A percentile compares a stretch with the other conserved stretches of the same genome.
Conservation (phyloP, 2,113 vertebrate genomes). For the Podarcis raffonei region DNA sequence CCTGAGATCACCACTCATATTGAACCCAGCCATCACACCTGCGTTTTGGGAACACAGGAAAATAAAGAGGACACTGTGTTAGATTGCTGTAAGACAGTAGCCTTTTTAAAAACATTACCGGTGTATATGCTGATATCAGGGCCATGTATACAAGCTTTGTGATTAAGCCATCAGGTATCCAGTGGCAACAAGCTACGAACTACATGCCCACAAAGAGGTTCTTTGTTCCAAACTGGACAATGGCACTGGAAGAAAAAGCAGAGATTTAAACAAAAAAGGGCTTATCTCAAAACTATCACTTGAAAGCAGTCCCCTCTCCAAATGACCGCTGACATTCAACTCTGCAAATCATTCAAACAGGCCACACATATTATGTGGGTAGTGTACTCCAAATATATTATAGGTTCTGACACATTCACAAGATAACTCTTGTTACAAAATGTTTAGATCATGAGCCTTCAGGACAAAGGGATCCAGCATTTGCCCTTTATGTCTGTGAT, state of each 20-base stretch:
- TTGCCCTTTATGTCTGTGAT: neutral
- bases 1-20: slow-evolving; percentile 96
- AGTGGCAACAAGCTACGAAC: slow-evolving; percentile 36
- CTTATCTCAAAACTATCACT: slow-evolving; percentile 59
- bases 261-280: slow-evolving; percentile 58
- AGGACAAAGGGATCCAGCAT: neutral
- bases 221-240: slow-evolving; percentile 63
- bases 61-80: slow-evolving; percentile 35
- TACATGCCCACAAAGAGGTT: slow-evolving; percentile 40
- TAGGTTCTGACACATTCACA: slow-evolving; percentile 31
- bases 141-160: slow-evolving; percentile 8
- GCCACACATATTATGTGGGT: neutral
- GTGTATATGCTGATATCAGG: neutral
- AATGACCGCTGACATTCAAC: slow-evolving; percentile 43
- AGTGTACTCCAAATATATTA: slow-evolving; percentile 24
- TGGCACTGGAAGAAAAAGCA: slow-evolving; percentile 12
- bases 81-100: slow-evolving; percentile 3
- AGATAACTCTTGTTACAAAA: slow-evolving; percentile 9
- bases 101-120: neutral
- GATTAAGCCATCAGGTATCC: slow-evolving; percentile 31
- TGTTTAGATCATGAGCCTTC: slow-evolving; percentile 1
- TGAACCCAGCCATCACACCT: slow-evolving; percentile 99
- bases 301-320: slow-evolving; percentile 34
- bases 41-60: slow-evolving; percentile 46
- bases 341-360: neutral